These are phyloP conservation scores for Hartigia nigra DNA, from an alignment of 2,888 invertebrate species.

Conservation along the genomic window DNA sequence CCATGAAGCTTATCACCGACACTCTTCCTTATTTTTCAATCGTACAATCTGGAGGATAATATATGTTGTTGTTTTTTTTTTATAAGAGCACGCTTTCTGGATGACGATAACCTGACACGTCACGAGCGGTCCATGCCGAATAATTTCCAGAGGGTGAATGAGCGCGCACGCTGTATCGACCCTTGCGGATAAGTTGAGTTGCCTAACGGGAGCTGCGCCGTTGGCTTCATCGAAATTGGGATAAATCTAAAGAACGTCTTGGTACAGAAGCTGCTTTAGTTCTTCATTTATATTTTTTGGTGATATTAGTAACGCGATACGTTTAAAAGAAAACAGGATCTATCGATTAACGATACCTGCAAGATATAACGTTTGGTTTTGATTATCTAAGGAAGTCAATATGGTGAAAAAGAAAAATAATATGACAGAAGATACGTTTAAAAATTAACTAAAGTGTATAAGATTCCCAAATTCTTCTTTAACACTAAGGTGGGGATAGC, in stretches of 20 bases:
- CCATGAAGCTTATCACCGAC: not conserved
- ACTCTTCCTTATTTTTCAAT: not conserved
- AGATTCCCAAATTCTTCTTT: not conserved
- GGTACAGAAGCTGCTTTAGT: not conserved
- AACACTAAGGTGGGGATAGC: not conserved
- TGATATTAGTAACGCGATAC: not conserved
- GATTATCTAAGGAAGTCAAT: not conserved
- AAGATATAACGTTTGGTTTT: not conserved
- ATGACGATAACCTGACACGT: not conserved
- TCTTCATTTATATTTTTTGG: not conserved
- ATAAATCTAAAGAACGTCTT: not conserved
- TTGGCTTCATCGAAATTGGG: not conserved
- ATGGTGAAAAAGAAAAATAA: not conserved
- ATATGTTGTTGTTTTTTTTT: not conserved
- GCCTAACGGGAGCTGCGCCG: slow-evolving; percentile 4
- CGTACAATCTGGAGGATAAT: not conserved
- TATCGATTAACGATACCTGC: too few species aligned
- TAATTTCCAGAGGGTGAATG: slow-evolving; percentile 35
- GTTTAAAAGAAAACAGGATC: not conserved
- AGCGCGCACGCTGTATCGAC: slow-evolving; percentile 52
- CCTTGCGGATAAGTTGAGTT: slow-evolving; percentile 4
- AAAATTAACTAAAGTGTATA: not conserved
- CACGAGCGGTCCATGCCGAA: slow-evolving; percentile 35
- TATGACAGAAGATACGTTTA: not conserved
- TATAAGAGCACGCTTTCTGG: not conserved